Conservation (phyloP, 1,140 invertebrate species). For the Armadillidium nasatum region DNA sequence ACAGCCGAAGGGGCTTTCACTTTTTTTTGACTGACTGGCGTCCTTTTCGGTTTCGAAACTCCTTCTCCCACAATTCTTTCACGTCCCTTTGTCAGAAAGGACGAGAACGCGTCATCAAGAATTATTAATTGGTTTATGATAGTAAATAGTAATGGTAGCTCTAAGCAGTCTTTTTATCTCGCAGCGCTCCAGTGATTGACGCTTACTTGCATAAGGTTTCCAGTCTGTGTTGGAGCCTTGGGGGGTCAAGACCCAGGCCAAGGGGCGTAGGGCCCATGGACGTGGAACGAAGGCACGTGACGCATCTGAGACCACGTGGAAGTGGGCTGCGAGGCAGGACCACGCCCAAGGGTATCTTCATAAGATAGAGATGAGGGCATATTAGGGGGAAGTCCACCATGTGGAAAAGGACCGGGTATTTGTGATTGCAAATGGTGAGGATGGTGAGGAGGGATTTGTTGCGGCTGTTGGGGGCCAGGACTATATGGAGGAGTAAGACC, state of each 20-base stretch:
- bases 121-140: too few relatives aligned
- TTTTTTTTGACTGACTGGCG: too few relatives aligned
- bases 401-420: slow-evolving; percentile 33
- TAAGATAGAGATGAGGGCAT: slow-evolving; percentile 31
- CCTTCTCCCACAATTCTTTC: neutral
- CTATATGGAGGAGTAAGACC: slow-evolving; percentile 43
- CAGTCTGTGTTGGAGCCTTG: neutral
- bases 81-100: neutral
- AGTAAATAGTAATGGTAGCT: too few relatives aligned
- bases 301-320: slow-evolving; percentile 41
- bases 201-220: slow-evolving; percentile 9
- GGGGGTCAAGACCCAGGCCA: slow-evolving; percentile 39
- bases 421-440: slow-evolving; percentile 29
- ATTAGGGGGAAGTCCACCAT: slow-evolving; percentile 34
- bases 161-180: neutral
- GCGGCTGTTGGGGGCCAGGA: slow-evolving; percentile 39
- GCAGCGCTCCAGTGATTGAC: neutral
- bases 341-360: slow-evolving; percentile 28
- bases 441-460: slow-evolving; percentile 34
- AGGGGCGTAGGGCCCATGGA: slow-evolving; percentile 42
- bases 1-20: too few relatives aligned
- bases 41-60: too few relatives aligned
- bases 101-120: neutral
- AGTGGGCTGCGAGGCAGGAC: slow-evolving; percentile 36
- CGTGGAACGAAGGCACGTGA: slow-evolving; percentile 38